These are phyloP conservation scores for Rhinolophus sinicus DNA, from an alignment of 2,113 vertebrate species.

Conservation along the genomic window DNA sequence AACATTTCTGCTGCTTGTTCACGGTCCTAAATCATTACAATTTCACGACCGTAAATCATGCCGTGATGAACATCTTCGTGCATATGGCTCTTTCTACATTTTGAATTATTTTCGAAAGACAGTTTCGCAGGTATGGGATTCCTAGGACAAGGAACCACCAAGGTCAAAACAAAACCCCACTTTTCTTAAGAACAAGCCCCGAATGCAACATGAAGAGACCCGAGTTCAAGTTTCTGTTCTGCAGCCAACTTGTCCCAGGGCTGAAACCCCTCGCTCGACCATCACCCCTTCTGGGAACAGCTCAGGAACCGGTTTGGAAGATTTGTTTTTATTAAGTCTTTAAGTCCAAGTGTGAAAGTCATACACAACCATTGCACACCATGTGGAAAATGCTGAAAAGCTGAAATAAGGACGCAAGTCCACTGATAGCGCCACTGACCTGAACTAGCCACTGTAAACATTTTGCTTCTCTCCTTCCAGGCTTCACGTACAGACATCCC, in stretches of 20 bases:
- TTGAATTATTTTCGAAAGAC: neutral
- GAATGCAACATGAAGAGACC: neutral
- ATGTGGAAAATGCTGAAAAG: neutral
- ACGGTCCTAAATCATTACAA: too few species aligned
- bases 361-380: accelerated
- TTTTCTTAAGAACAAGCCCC: neutral
- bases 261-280: neutral
- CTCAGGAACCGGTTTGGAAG: neutral
- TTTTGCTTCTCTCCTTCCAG: neutral
- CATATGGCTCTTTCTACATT: accelerated
- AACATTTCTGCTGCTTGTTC: accelerated
- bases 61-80: accelerated
- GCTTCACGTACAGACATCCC: accelerated
- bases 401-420: accelerated
- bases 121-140: accelerated
- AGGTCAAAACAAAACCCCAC: neutral
- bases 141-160: neutral
- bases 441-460: accelerated
- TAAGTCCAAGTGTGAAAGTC: neutral
- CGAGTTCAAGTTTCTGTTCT: neutral
- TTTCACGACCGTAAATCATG: accelerated
- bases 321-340: neutral
- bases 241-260: too few species aligned
- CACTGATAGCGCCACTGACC: accelerated
- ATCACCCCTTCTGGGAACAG: neutral